Evolutionary conservation across 2,113 vertebrate genomes (phyloP).

Genomic region (Phalacrocorax pelagicus): DNA sequence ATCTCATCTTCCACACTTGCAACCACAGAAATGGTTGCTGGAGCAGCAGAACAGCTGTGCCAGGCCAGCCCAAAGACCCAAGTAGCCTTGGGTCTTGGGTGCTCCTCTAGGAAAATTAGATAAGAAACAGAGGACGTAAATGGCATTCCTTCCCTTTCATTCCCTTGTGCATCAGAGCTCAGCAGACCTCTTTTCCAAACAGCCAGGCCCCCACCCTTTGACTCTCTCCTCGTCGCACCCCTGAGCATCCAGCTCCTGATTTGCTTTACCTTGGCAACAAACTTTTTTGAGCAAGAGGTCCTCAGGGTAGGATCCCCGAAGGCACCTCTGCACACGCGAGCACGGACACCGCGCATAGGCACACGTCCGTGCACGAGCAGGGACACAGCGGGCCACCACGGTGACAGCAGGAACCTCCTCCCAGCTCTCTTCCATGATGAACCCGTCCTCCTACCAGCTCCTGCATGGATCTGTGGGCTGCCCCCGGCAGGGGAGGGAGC

Average conservation of each 20-base stretch:
- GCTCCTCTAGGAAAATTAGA: background rate
- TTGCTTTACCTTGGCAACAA: background rate
- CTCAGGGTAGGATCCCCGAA: accelerated
- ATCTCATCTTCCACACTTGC: background rate
- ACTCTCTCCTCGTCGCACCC: accelerated
- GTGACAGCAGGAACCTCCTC: no score
- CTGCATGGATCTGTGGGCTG: background rate
- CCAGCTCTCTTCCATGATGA: background rate
- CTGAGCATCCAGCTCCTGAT: background rate
- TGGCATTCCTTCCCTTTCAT: background rate
- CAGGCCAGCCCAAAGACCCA: background rate
- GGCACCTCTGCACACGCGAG: accelerated
- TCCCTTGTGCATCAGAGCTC: background rate
- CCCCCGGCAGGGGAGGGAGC: background rate
- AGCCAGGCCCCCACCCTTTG: background rate
- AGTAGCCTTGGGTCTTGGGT: background rate
- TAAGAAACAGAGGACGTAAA: background rate
- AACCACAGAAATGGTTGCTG: background rate
- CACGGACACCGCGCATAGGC: no score
- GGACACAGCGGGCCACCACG: background rate
- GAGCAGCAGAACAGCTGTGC: background rate
- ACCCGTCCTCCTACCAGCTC: background rate
- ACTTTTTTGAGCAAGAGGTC: background rate
- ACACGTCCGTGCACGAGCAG: accelerated
- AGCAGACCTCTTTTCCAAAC: background rate